phyloP scores from a whole-genome alignment of 2,888 invertebrate genomes.

The Mimas tiliae region DNA sequence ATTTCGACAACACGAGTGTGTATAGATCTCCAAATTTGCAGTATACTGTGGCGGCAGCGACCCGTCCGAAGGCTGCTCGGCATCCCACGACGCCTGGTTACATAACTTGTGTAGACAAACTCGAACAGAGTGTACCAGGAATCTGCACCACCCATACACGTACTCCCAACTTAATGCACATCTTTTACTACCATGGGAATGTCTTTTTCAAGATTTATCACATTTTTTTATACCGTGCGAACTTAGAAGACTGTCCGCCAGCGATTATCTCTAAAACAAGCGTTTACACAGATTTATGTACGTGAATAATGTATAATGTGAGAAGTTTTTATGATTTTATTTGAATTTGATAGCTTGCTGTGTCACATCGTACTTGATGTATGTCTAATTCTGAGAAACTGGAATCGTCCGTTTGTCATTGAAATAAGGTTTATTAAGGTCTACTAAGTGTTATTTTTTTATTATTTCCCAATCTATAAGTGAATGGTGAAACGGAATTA shows the following conservation, averaged over 20 bases:
- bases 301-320: slow-evolving; percentile 27
- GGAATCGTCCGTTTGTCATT: slow-evolving; percentile 6
- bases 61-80: slow-evolving; percentile 65
- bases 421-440: not conserved
- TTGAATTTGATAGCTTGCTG: slow-evolving; percentile 19
- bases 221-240: slow-evolving; percentile 23
- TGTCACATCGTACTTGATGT: slow-evolving; percentile 1
- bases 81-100: slow-evolving; percentile 51
- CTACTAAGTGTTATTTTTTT: not conserved
- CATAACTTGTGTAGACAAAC: slow-evolving; percentile 49
- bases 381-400: not conserved
- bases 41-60: slow-evolving; percentile 63
- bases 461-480: not conserved
- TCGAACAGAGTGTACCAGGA: slow-evolving; percentile 30
- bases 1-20: not conserved
- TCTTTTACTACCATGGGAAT: slow-evolving; percentile 26
- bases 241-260: slow-evolving; percentile 14
- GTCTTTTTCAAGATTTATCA: slow-evolving; percentile 26
- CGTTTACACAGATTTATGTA: slow-evolving; percentile 29
- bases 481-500: slow-evolving; percentile 8
- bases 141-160: slow-evolving; percentile 13
- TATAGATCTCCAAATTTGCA: slow-evolving; percentile 50
- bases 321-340: slow-evolving; percentile 18
- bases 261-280: slow-evolving; percentile 25
- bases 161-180: slow-evolving; percentile 23